These are phyloP conservation scores for Semaprochilodus insignis DNA, from an alignment of 2,797 vertebrate species.

Conservation along the genomic window DNA sequence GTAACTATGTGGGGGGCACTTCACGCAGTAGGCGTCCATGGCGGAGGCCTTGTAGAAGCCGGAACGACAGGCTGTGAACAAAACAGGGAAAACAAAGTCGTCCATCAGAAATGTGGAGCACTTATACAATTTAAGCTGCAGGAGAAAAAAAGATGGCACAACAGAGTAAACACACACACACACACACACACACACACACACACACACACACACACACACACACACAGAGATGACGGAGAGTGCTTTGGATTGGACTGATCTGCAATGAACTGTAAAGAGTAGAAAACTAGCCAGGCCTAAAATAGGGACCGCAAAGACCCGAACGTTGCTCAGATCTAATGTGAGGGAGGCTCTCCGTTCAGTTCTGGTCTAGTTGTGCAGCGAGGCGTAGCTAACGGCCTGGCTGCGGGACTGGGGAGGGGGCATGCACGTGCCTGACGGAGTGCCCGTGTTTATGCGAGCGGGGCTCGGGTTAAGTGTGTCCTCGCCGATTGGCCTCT, in stretches of 20 bases:
- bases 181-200: no score
- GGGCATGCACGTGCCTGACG: constrained; percentile 1
- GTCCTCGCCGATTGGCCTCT: constrained; percentile 15
- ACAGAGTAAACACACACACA: not conserved
- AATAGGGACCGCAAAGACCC: constrained; percentile 6
- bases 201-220: not conserved
- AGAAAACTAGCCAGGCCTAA: not conserved
- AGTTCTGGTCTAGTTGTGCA: constrained; percentile 41
- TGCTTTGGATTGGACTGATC: not conserved
- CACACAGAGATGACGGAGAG: not conserved
- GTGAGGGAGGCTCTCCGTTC: constrained; percentile 32
- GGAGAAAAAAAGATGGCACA: not conserved
- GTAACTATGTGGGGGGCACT: constrained; percentile 85
- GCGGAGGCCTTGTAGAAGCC: constrained; percentile 85
- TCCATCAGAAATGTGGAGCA: not conserved
- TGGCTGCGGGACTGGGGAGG: constrained; percentile 13
- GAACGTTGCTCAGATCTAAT: constrained; percentile 21
- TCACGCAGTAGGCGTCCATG: constrained; percentile 82
- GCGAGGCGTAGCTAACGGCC: constrained; percentile 35
- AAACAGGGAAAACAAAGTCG: not conserved
- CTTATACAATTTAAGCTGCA: not conserved
- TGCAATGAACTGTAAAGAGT: not conserved
- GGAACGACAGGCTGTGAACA: constrained; percentile 75
- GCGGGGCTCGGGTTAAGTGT: constrained; percentile 41
- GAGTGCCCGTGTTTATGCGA: constrained; percentile 23